Conservation (phyloP, 2,797 vertebrate genomes). For the Lagocephalus sceleratus region DNA sequence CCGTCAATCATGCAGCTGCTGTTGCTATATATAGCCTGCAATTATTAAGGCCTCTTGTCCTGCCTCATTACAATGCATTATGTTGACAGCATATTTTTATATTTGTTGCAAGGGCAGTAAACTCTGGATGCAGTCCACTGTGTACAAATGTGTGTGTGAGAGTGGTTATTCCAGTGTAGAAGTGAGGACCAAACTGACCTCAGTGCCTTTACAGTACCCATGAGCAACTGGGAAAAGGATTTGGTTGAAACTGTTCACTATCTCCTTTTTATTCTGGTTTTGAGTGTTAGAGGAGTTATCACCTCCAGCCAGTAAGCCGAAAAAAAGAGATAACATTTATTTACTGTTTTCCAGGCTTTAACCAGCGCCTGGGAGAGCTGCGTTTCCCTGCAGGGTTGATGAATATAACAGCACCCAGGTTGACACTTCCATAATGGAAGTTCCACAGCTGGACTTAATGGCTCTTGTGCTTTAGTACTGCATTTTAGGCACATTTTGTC, state of each 20-base stretch:
- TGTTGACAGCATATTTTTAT: not conserved
- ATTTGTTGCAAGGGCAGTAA: too few relatives aligned
- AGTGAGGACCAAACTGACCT: not conserved
- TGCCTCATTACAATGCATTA: not conserved
- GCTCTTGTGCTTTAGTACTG: conserved; percentile 18
- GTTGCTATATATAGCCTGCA: too few relatives aligned
- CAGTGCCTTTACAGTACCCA: not conserved
- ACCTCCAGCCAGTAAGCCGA: conserved; percentile 1
- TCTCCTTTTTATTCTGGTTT: not conserved
- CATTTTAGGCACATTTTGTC: conserved; percentile 4
- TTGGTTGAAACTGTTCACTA: conserved; percentile 5
- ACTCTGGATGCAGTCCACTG: too few relatives aligned
- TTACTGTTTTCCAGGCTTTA: conserved; percentile 21
- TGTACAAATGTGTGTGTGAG: too few relatives aligned
- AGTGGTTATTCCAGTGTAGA: not conserved
- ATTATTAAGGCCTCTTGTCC: not conserved
- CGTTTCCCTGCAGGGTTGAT: conserved; percentile 23
- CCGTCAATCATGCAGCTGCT: too few relatives aligned
- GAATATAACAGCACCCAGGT: conserved; percentile 30
- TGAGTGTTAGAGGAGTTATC: conserved; percentile 9
- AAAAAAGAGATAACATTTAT: conserved; percentile 34
- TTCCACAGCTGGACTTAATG: conserved; percentile 49
- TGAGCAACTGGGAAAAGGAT: not conserved
- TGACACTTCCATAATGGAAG: conserved; percentile 45
- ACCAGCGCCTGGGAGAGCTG: conserved; percentile 13